Percentiles rank a stretch among this genome's conserved stretches.
phyloP scores from a whole-genome alignment of 2,113 vertebrate genomes.

The Vulpes lagopus region DNA sequence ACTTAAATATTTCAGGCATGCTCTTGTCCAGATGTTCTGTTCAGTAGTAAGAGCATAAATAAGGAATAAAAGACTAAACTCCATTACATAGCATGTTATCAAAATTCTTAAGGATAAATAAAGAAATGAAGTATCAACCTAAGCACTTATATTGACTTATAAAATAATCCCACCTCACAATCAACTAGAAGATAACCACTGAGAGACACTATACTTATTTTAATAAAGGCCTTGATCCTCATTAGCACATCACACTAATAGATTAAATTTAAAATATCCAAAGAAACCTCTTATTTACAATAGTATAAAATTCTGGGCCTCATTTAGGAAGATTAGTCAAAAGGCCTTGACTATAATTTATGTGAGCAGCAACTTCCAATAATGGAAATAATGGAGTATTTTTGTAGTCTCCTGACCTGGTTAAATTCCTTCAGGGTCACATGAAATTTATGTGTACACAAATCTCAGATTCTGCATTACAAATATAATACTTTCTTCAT shows the following conservation, averaged over 20 bases:
- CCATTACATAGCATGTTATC: too few relatives aligned
- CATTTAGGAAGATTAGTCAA: background rate
- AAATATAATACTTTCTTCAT: background rate
- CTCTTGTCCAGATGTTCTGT: background rate
- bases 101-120: background rate
- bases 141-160: background rate
- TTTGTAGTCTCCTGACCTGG: background rate
- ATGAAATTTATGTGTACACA: background rate
- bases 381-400: background rate
- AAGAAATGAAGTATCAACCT: background rate
- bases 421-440: background rate
- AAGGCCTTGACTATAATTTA: background rate
- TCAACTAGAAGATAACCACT: background rate
- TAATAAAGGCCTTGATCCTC: background rate
- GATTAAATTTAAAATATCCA: background rate
- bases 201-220: background rate
- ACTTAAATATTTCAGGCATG: background rate
- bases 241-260: background rate
- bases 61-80: fast-evolving
- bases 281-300: background rate
- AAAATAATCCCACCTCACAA: background rate
- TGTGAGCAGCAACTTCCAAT: background rate
- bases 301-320: background rate
- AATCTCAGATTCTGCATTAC: background rate
- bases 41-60: background rate